phyloP scores from a whole-genome alignment of 2,888 invertebrate genomes.

The Hemicrepidius hirtus region DNA sequence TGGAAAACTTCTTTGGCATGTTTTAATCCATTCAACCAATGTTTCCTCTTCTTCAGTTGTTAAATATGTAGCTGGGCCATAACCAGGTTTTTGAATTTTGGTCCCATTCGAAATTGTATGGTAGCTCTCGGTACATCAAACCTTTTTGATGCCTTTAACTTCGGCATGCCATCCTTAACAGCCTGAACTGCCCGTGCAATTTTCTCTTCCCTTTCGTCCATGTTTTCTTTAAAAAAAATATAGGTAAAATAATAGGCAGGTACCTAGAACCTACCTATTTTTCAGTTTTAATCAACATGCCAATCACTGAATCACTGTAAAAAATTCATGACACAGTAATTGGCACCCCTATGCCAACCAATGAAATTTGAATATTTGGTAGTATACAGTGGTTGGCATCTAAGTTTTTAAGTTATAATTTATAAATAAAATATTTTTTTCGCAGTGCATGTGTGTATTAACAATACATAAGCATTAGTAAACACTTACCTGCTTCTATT shows the following conservation, averaged over 20 bases:
- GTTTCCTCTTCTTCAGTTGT: constrained; percentile 40
- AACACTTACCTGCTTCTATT: no score
- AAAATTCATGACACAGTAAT: no score
- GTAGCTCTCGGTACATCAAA: constrained; percentile 15
- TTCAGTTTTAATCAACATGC: no score
- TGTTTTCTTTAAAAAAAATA: no score
- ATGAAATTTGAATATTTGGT: background rate
- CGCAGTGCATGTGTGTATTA: no score
- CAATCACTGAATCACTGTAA: no score
- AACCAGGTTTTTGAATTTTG: constrained; percentile 22
- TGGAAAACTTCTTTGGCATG: background rate
- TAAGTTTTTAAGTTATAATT: no score
- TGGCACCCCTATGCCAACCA: background rate
- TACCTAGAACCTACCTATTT: no score
- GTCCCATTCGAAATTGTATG: constrained; percentile 13
- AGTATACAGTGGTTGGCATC: constrained; percentile 1
- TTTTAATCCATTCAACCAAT: constrained; percentile 2
- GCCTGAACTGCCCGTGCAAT: background rate
- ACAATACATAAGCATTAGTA: no score
- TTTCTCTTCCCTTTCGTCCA: no score
- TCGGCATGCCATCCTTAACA: background rate
- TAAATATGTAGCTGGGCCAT: constrained; percentile 35
- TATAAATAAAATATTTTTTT: no score
- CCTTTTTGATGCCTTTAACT: background rate
- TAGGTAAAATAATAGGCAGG: no score